Evolutionary conservation across 2,888 invertebrate species (phyloP).

Genomic region (Coenonympha arcania): DNA sequence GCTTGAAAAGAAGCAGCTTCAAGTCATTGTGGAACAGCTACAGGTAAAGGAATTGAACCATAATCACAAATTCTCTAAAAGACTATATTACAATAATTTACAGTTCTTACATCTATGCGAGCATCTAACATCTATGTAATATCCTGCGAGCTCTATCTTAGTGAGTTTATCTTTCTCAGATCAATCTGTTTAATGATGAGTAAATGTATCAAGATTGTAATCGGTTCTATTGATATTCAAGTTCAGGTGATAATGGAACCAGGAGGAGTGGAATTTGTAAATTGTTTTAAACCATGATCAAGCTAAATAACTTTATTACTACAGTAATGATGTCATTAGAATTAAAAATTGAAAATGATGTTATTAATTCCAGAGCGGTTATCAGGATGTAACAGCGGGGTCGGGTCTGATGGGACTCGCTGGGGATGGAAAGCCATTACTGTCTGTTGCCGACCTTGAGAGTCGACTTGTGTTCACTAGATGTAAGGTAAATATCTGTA

Average conservation of each 20-base stretch:
- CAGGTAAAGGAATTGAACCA: slow-evolving; percentile 42
- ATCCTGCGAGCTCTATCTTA: too few relatives aligned
- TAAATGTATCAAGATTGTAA: too few relatives aligned
- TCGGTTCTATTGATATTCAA: too few relatives aligned
- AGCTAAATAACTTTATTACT: neutral
- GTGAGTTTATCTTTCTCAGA: too few relatives aligned
- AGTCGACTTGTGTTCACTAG: slow-evolving; percentile 91
- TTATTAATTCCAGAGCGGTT: slow-evolving; percentile 71
- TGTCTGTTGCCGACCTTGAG: slow-evolving; percentile 88
- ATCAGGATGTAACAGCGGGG: slow-evolving; percentile 87
- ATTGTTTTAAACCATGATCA: too few relatives aligned
- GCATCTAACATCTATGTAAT: too few relatives aligned
- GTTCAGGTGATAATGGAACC: too few relatives aligned
- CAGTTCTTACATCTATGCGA: too few relatives aligned
- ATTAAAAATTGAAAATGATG: neutral
- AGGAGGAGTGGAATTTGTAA: too few relatives aligned
- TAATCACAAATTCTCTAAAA: neutral
- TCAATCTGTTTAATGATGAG: too few relatives aligned
- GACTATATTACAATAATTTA: neutral
- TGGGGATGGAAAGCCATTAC: slow-evolving; percentile 85
- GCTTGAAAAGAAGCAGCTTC: slow-evolving; percentile 65
- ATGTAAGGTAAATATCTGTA: slow-evolving; percentile 78
- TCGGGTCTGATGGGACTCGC: slow-evolving; percentile 90
- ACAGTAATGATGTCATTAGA: too few relatives aligned
- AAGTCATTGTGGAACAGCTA: slow-evolving; percentile 64